These are phyloP conservation scores for Heliconius aoede DNA, from an alignment of 2,888 invertebrate genomes.

Conservation along the genomic window DNA sequence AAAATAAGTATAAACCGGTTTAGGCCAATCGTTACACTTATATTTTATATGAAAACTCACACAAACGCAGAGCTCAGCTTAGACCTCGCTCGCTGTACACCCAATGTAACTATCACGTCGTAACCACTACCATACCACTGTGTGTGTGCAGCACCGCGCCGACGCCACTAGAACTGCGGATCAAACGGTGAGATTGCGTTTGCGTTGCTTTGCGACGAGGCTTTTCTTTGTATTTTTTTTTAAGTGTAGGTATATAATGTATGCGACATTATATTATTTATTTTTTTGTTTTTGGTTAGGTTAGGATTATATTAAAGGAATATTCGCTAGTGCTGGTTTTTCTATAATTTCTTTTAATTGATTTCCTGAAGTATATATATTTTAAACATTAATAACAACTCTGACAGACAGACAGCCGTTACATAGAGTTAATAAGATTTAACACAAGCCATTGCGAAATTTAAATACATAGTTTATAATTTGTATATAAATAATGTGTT, in stretches of 20 bases:
- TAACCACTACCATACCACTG: constrained; percentile 49
- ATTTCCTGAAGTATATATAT: not conserved
- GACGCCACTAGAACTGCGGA: constrained; percentile 77
- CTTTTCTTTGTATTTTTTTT: constrained; percentile 9
- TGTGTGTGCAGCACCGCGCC: constrained; percentile 74
- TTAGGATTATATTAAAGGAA: not conserved
- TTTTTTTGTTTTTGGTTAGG: not conserved
- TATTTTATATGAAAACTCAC: not conserved
- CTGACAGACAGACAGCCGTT: too few species aligned
- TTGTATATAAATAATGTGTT: not conserved
- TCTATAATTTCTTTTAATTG: too few species aligned
- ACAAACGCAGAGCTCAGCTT: not conserved
- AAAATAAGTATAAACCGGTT: not conserved
- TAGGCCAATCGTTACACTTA: not conserved
- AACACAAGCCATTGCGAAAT: not conserved
- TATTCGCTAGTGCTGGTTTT: not conserved
- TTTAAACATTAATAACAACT: not conserved
- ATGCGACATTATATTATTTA: too few species aligned
- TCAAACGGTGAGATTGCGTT: constrained; percentile 71
- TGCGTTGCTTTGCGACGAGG: constrained; percentile 46
- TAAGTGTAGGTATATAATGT: too few species aligned
- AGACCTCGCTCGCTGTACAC: not conserved
- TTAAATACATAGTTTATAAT: not conserved
- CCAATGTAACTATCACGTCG: constrained; percentile 52
- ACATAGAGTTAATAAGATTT: too few species aligned